These are phyloP conservation scores for Platycnemis pennipes DNA, from an alignment of 2,888 invertebrate species.

Conservation along the genomic window DNA sequence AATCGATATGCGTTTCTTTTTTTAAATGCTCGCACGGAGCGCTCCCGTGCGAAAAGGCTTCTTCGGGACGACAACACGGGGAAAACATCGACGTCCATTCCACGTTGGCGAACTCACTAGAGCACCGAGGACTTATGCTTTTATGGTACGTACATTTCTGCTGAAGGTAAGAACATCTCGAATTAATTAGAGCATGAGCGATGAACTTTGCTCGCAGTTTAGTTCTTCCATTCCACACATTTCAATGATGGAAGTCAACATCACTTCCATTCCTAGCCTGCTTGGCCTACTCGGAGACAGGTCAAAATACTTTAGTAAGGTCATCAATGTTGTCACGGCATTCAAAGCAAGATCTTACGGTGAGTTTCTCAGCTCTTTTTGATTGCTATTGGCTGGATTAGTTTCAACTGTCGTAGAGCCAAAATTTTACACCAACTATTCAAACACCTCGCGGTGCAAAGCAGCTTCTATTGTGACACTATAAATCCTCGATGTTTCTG, in stretches of 20 bases:
- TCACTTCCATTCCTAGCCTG: background rate
- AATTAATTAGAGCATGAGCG: background rate
- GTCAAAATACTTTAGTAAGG: no score
- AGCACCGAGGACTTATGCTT: background rate
- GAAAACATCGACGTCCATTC: background rate
- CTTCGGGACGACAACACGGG: background rate
- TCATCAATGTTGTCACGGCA: no score
- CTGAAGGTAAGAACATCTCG: background rate
- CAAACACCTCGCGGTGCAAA: no score
- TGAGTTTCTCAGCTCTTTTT: no score
- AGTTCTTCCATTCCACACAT: background rate
- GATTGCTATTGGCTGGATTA: no score
- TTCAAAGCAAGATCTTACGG: no score
- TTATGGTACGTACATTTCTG: background rate
- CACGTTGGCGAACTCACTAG: background rate
- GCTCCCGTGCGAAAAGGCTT: background rate
- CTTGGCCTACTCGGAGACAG: no score
- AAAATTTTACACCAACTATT: no score
- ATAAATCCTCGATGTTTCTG: no score
- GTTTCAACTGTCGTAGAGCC: no score
- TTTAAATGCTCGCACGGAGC: background rate
- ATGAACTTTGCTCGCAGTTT: background rate
- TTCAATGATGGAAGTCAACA: background rate
- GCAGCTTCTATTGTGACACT: no score
- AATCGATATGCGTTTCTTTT: background rate